Base-by-base conservation (phyloP, 2,888 invertebrate species). In the Heliconius ismenius region DNA sequence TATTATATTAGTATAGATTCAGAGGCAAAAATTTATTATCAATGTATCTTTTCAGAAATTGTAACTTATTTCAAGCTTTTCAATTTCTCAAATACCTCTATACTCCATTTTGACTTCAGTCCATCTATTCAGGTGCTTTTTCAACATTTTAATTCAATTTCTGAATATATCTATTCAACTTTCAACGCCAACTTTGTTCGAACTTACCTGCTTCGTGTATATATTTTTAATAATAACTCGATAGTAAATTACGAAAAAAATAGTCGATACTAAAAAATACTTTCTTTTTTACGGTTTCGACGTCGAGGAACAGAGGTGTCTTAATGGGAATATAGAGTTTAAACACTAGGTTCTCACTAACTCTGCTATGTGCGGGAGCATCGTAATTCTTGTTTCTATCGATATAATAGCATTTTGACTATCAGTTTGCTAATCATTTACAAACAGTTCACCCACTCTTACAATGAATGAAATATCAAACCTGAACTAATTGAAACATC, bases 401-500 rank as follows among this genome's bases (percentile, higher is more conserved):
- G n/a, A 72, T 49, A 67, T 63, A 72, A 49, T 36, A 58, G 62
- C n/a, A 21, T 54, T 26, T 63, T 68, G 60, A 73, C 43, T 62
- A 74, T 74, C 54, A 65, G 67, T 79, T 78, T 64, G 76, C 68
- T 39, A 76, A 63, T 76, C 76, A 78, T 77, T 74, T 74, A 78
- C 67, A 68, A 70, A 74, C 73, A 64, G 43, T 65, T 78, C 77
- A 70, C 70, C 68, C 75, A 63, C 73, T 68, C 39, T 74, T 70
- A 75, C 72, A 70, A 70, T 79, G 79, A 79, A 79, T 79, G 79
- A 76, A 79, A 73, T 77, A 67, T 76, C 49, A 49, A 73, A 74
- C 76, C 79, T 67, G 32, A 78, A 77, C 78, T 79, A 81, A 81
- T 81, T 79, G 79, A 78, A 79, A 78, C 76, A 77, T 79, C 75